phyloP scores from a whole-genome alignment of 2,888 invertebrate species.

The Myopa tessellatipennis region DNA sequence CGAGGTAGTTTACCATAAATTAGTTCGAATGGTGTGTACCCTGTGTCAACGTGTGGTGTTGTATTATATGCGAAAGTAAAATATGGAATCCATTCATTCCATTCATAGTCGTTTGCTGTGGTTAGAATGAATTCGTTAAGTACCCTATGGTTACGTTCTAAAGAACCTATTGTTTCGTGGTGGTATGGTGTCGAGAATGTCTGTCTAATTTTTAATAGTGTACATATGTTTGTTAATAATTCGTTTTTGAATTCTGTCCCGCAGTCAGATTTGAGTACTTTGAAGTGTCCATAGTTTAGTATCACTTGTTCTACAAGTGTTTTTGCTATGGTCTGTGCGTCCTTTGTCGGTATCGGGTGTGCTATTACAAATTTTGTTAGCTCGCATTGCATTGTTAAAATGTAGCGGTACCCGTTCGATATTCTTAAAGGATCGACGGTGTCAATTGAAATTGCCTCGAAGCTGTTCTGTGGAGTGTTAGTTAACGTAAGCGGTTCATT shows the following conservation, averaged over 20 bases:
- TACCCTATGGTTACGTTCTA: conserved; percentile 38
- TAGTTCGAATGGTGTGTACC: conserved; percentile 23
- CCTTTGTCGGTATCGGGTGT: conserved; percentile 23
- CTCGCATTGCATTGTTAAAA: conserved; percentile 22
- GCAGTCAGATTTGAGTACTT: conserved; percentile 33
- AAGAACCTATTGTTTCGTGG: conserved; percentile 33
- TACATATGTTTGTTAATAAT: conserved; percentile 23
- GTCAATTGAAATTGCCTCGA: conserved; percentile 1
- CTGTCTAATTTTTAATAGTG: conserved; percentile 37
- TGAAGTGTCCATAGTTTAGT: conserved; percentile 33
- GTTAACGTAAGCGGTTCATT: not conserved
- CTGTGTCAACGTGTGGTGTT: conserved; percentile 38
- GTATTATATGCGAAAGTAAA: conserved; percentile 40
- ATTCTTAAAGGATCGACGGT: not conserved
- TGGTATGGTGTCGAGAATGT: conserved; percentile 33
- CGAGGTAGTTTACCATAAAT: conserved; percentile 24
- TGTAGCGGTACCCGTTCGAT: not conserved
- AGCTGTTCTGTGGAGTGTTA: not conserved
- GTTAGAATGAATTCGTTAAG: conserved; percentile 34
- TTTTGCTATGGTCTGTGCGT: conserved; percentile 34
- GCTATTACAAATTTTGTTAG: conserved; percentile 30
- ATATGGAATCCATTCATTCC: conserved; percentile 39
- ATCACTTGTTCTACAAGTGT: conserved; percentile 36
- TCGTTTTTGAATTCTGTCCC: conserved; percentile 38
- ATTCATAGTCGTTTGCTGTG: conserved; percentile 21